Evolutionary conservation across 2,797 vertebrate genomes (phyloP).

Genomic region (Poecilia velifera): DNA sequence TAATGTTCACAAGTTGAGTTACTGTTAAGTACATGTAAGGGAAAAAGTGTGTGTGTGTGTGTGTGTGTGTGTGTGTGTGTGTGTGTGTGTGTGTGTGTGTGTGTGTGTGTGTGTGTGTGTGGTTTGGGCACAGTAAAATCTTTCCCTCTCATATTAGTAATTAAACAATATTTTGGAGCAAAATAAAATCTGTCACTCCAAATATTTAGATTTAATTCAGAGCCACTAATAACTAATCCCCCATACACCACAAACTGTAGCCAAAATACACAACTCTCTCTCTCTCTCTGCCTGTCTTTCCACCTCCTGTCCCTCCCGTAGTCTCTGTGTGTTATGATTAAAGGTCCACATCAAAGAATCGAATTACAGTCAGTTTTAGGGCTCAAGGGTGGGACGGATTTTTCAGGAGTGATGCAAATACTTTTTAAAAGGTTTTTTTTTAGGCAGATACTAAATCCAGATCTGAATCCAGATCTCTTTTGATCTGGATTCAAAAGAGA

Average conservation of each 20-base stretch:
- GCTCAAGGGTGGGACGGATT: slow-evolving; percentile 50
- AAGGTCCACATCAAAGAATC: slow-evolving; percentile 56
- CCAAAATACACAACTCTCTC: slow-evolving; percentile 67
- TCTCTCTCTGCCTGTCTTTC: slow-evolving; percentile 14
- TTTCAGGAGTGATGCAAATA: slow-evolving; percentile 66
- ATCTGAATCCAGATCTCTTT: no score
- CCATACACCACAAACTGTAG: slow-evolving; percentile 35
- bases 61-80: not conserved
- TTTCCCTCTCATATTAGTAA: slow-evolving; percentile 2
- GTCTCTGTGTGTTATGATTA: slow-evolving; percentile 57
- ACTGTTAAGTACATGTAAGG: not conserved
- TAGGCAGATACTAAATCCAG: not conserved
- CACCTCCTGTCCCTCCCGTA: slow-evolving; percentile 24
- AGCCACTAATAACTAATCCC: slow-evolving; percentile 50
- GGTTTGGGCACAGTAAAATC: not conserved
- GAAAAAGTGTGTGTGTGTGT: not conserved
- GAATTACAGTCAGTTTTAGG: slow-evolving; percentile 65
- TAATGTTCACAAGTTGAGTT: not conserved
- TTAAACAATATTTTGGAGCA: slow-evolving; percentile 29
- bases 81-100: not conserved
- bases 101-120: not conserved
- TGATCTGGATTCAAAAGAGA: slow-evolving; percentile 34
- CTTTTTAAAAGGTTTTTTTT: slow-evolving; percentile 21
- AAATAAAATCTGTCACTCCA: slow-evolving; percentile 52
- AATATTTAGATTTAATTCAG: slow-evolving; percentile 68